A percentile compares a stretch with the other conserved stretches of the same genome.
phyloP scores from a whole-genome alignment of 2,888 invertebrate species.

The Choreutis nemorana region DNA sequence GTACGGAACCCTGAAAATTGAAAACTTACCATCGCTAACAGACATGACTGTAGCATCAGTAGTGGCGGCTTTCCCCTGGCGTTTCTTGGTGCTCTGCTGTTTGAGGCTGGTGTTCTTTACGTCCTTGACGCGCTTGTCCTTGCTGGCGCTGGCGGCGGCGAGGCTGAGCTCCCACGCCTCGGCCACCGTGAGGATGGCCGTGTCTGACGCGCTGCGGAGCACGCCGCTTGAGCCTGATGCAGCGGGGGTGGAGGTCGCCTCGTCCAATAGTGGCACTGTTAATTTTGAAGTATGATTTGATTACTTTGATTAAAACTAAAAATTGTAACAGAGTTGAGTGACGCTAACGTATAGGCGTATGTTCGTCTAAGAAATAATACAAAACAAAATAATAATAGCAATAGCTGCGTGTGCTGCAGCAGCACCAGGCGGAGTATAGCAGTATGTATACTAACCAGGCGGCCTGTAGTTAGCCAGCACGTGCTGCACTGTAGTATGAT shows the following conservation, averaged over 20 bases:
- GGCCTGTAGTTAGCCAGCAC: slow-evolving; percentile 70
- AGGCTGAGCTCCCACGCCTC: slow-evolving; percentile 83
- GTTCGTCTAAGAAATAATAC: no score
- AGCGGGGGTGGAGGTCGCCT: slow-evolving; percentile 19
- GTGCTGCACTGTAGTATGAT: slow-evolving; percentile 77
- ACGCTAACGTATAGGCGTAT: no score
- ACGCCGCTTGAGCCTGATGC: slow-evolving; percentile 63
- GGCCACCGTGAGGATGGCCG: slow-evolving; percentile 81
- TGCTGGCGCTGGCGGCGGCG: slow-evolving; percentile 86
- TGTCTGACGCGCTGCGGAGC: slow-evolving; percentile 73
- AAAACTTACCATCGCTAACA: slow-evolving; percentile 30
- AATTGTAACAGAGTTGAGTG: no score
- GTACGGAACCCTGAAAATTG: neutral
- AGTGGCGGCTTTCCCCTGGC: slow-evolving; percentile 28
- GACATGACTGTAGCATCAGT: slow-evolving; percentile 28
- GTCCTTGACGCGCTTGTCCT: slow-evolving; percentile 89
- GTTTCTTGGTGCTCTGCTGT: slow-evolving; percentile 43
- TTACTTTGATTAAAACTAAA: neutral
- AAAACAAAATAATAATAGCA: no score
- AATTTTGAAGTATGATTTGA: neutral
- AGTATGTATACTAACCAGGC: slow-evolving; percentile 26
- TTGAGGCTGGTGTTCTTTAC: slow-evolving; percentile 71
- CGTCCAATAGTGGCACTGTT: slow-evolving; percentile 40
- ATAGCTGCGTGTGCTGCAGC: no score
- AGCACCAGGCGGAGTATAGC: no score